Base-by-base conservation (phyloP, 2,888 invertebrate genomes). In the Antitype chi region DNA sequence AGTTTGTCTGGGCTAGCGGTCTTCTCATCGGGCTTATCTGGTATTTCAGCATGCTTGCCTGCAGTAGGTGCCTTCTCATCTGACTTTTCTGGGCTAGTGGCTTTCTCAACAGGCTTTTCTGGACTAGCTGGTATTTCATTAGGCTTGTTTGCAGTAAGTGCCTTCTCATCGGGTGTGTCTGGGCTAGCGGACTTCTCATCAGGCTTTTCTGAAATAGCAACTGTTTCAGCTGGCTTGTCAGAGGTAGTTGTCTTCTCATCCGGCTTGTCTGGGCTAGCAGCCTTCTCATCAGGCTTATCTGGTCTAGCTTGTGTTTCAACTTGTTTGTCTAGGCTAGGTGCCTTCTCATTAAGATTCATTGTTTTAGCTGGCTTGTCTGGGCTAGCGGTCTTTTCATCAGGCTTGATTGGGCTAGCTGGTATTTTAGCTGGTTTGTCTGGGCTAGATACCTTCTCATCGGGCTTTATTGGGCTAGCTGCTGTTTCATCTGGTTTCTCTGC, bases 201-300 rank as follows among this genome's bases (percentile, higher is more conserved):
- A 25, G 64, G n/a, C 7, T 62, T 55, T 0, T 0, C 64, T 63
- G 7, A 55, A 17, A 71, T 84, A 53, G 38, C 17, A 9, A 1
- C 25, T 0, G n/a, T 32, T 1, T 80, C 76, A 20, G 43, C 62
- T 0, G 8, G 25, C 1, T 74, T 32, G 0, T 0, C 8, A 9
- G 25, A 1, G 20, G 47, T 78, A 74, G 8, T 17, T n/a, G 0
- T 1, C 0, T 32, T n/a, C 4, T 79, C 74, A 0, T 79, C 84
- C 7, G 68, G 43, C 17, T 74, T 82, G 38, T 62, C 49, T 17
- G 47, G 68, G 25, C 70, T 84, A 11, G 69, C 43, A 49, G n/a
- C 9, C 0, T 68, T 59, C 0, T 70, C 74, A 11, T 20, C 32
- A 1, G 6, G 17, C 0, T 62, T 66, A 13, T 3, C 15, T 55